Base-by-base conservation (phyloP, 2,797 vertebrate genomes). In the Aphelocoma californica region DNA sequence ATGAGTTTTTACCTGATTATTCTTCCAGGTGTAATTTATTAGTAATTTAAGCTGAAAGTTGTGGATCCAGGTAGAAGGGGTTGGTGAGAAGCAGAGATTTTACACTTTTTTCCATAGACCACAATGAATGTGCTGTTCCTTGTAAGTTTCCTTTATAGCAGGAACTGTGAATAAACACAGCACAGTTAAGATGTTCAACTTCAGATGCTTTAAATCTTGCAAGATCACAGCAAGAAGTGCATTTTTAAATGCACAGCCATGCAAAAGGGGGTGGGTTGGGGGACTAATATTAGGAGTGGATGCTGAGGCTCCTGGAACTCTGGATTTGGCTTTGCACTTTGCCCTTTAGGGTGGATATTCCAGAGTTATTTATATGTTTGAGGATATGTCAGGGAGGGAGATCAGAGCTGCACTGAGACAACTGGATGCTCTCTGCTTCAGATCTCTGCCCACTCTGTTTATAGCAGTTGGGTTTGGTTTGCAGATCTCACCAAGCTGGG, bases 341-440 rank as follows among this genome's bases (percentile, higher is more conserved):
- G 82, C 89, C 95, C 93, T 97, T 96, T 93, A 88, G 81, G 74
- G 70, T 64, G 50, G 73, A 54, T 92, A 42, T 29, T 29, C 38
- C 42, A 66, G 77, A 67, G 96, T 96, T 96, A 95, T 95, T 96
- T 97, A 65, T 90, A 36, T 70, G 36, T 84, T 94, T 86, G 64
- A 36, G 80, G 44, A 61, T 70, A 71, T 84, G 89, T 94, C 75
- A 95, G 56, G 57, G 91, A 28, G 25, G 74, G 42, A 87, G 90
- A 17, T 74, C 53, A 90, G 62, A 8, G 38, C 81, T 88, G 48
- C 67, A 7, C 72, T 44, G 67, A 65, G 44, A 66, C 51, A 84
- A 31, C 86, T 92, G 71, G 40, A 10, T 86, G 73, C 34, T 62
- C 29, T 44, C 64, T 74, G 71, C 70, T 77, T 26, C 79, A 86